Percentiles rank a stretch among this genome's conserved stretches.
These are phyloP conservation scores for Julus scandinavius DNA, from an alignment of 2,888 invertebrate genomes.

Conservation along the genomic window DNA sequence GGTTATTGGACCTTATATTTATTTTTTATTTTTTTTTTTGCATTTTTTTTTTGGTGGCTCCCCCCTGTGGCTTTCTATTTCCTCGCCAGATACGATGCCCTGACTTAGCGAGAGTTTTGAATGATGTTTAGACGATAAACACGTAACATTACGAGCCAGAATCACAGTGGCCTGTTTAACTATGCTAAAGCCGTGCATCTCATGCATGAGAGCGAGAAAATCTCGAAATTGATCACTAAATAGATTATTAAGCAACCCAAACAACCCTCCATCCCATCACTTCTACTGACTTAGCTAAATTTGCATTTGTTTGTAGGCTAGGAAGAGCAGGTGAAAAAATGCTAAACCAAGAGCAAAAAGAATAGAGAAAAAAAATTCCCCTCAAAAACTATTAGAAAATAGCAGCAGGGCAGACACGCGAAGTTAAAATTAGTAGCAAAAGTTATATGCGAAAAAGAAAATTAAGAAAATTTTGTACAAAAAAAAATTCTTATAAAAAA, in stretches of 20 bases:
- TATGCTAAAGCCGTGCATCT: constrained; percentile 9
- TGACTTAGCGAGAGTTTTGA: not conserved
- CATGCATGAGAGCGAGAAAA: constrained; percentile 20
- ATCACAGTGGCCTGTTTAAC: constrained; percentile 26
- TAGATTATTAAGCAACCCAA: constrained; percentile 20
- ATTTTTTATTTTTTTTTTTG: not conserved
- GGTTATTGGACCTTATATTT: constrained; percentile 27
- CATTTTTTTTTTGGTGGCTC: not conserved
- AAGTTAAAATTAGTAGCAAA: not conserved
- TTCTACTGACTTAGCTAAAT: not conserved
- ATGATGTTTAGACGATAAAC: constrained; percentile 13
- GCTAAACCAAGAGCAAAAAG: not conserved
- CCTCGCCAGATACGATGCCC: not conserved
- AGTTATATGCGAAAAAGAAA: not conserved
- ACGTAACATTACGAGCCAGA: constrained; percentile 27
- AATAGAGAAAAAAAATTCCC: too few species aligned
- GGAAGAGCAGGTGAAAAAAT: not conserved
- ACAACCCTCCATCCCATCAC: constrained; percentile 2
- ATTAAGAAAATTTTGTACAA: not conserved
- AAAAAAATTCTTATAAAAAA: not conserved
- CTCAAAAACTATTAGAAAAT: not conserved
- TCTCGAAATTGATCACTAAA: constrained; percentile 27
- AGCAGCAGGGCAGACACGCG: not conserved
- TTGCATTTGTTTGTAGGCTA: constrained; percentile 33
- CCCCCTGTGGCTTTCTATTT: constrained; percentile 31